Base-by-base conservation (phyloP, 2,888 invertebrate genomes). In the Shargacucullia verbasci region DNA sequence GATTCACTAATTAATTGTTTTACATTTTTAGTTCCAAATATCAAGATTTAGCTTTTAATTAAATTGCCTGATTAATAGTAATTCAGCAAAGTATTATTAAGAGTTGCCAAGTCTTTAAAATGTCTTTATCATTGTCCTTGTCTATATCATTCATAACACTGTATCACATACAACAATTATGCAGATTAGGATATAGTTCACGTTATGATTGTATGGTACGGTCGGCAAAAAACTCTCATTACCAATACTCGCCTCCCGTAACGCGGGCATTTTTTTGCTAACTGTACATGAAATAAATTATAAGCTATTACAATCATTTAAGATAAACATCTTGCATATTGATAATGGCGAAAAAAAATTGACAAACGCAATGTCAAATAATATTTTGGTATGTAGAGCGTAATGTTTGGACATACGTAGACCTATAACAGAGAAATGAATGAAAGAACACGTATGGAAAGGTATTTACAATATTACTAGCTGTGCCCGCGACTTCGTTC, bases 281-380 rank as follows among this genome's bases (percentile, higher is more conserved):
- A 80, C 82, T 79, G 73, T 84, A 80, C 83, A 75, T 69, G 78
- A 85, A 84, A 90, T 88, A 87, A 82, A 89, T 90, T 91, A 91
- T 80, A 79, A 83, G 78, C 86, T 81, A 90, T 91, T 90, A 92
- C 88, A 84, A 87, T 84, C 88, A 87, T 89, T 91, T 92, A 89
- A 85, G 90, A 92, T 90, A 86, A 81, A 59, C 68, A 91, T 91
- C 91, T 84, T 71, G 82, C 70, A 83, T 87, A 84, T 84, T 85
- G 83, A 86, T 87, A 83, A 81, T 76, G 73, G 52, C 57, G 69
- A 68, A 84, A 85, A 83, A 85, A 84, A 76, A 60, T 13, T 12
- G 44, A 65, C 45, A 47, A 58, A 52, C 52, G 46, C 9, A 49
- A 7, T 54, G 50, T 72, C 44, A 27, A 56, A 38, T 48, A 29